Evolutionary conservation across 2,797 vertebrate species (phyloP), one percentile per base, ranked within the genome.

Genomic region (Falco peregrinus): DNA sequence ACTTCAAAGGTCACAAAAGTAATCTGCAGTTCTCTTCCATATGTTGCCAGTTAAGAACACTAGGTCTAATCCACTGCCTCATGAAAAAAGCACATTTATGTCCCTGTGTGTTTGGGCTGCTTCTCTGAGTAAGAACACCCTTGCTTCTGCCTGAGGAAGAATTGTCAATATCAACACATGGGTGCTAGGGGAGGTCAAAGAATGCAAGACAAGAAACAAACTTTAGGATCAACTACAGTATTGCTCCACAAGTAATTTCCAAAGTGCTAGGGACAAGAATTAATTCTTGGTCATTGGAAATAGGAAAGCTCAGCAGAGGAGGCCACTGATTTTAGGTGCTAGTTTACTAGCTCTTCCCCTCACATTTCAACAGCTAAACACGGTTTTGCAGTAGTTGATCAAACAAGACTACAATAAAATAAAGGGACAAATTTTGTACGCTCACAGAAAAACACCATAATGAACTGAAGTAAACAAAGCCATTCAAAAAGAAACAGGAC

Each of bases 381-480:
- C 26, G 47, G 12, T 59, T 79, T 43, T 61, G 54, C 79, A 87
- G 41, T 5, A 87, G 37, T 19, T 39, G 48, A 70, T 45, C n/a
- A 70, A 85, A 45, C 5, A 76, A 54, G 25, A 26, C 16, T 29
- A 63, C 1, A 85, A 16, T 33, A 87, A 87, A 90, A 92, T 28
- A 70, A 70, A 87, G 33, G 28, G 33, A 89, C 59, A 69, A 1
- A 64, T 75, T 87, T 37, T 70, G 5, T 33, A 63, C 6, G 35
- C 33, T 73, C 35, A 61, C 57, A 94, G 48, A 57, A 88, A 76
- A 84, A 63, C 67, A 88, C 28, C 19, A 80, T 41, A n/a, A 85
- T 22, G 35, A 90, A 80, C 39, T 65, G 64, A 74, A 91, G 84
- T 56, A 96, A 96, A 95, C 53, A 75, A 94, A 94, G 57, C 8